phyloP scores from a whole-genome alignment of 2,888 invertebrate genomes.

The Synanthedon formicaeformis region DNA sequence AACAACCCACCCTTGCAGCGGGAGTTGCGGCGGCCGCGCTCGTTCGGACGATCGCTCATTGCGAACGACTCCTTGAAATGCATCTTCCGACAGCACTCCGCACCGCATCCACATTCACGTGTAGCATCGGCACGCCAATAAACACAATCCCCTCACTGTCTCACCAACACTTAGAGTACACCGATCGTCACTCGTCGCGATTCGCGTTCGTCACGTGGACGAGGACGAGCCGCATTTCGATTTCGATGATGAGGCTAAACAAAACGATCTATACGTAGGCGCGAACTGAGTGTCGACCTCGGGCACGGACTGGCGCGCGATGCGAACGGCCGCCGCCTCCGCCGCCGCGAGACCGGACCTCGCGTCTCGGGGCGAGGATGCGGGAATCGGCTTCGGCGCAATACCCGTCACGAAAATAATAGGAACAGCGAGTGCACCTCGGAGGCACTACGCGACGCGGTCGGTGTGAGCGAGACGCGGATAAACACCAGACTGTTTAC shows the following conservation, averaged over 20 bases:
- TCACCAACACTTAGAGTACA: constrained; percentile 34
- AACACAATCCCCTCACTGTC: constrained; percentile 51
- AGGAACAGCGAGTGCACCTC: constrained; percentile 71
- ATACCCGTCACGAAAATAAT: constrained; percentile 72
- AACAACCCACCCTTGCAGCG: constrained; percentile 66
- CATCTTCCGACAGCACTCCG: constrained; percentile 63
- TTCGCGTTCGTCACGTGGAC: constrained; percentile 26
- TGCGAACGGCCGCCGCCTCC: constrained; percentile 61
- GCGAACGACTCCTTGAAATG: constrained; percentile 70
- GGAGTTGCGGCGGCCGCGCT: constrained; percentile 67
- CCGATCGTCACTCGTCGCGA: constrained; percentile 36
- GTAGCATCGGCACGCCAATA: constrained; percentile 59
- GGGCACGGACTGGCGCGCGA: constrained; percentile 65
- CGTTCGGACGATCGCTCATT: constrained; percentile 69
- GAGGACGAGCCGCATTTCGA: constrained; percentile 53
- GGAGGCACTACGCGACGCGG: constrained; percentile 67
- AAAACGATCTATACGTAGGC: constrained; percentile 41
- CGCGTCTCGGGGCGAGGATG: constrained; percentile 69
- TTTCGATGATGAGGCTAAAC: constrained; percentile 34
- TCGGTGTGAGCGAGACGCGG: constrained; percentile 70
- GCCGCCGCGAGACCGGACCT: constrained; percentile 66
- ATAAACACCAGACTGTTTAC: constrained; percentile 71
- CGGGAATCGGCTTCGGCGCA: constrained; percentile 71
- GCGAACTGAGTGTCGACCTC: constrained; percentile 62
- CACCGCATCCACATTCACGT: constrained; percentile 64